Evolutionary conservation across 2,888 invertebrate species (phyloP).

Genomic region (Empis stercorea): DNA sequence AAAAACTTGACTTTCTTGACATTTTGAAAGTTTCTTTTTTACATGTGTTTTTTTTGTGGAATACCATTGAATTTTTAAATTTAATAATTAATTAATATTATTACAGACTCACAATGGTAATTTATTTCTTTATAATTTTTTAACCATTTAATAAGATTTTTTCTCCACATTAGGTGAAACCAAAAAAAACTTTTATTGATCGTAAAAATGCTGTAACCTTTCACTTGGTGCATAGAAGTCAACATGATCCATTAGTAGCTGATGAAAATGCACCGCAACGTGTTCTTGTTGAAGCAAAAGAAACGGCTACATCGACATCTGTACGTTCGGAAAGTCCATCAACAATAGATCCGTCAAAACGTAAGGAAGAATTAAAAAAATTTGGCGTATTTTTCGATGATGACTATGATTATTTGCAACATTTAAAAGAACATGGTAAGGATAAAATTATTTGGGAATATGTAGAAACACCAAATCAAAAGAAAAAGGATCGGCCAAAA

Average conservation of each 20-base stretch:
- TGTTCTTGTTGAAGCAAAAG: conserved; percentile 54
- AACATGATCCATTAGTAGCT: conserved; percentile 78
- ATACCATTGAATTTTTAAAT: no score
- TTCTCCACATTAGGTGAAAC: conserved; percentile 22
- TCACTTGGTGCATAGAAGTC: conserved; percentile 84
- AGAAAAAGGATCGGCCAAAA: conserved; percentile 20
- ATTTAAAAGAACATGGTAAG: conserved; percentile 43
- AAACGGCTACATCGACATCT: conserved; percentile 12
- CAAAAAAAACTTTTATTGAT: conserved; percentile 59
- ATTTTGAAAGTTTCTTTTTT: no score
- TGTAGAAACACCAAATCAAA: conserved; percentile 31
- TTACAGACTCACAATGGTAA: no score
- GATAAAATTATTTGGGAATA: conserved; percentile 33
- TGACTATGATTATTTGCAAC: conserved; percentile 90
- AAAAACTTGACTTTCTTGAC: no score
- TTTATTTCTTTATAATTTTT: no score
- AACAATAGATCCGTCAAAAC: conserved; percentile 38
- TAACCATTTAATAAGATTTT: no score
- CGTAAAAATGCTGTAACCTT: conserved; percentile 85
- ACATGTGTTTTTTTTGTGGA: no score
- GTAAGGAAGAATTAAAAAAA: conserved; percentile 60
- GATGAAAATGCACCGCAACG: conserved; percentile 82
- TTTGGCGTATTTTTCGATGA: conserved; percentile 91
- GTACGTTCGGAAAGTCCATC: background rate
- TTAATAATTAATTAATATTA: no score